Percentiles rank a stretch among this genome's conserved stretches.
Conservation (phyloP, 2,113 vertebrate species). For the Xenotilapia leptura region DNA sequence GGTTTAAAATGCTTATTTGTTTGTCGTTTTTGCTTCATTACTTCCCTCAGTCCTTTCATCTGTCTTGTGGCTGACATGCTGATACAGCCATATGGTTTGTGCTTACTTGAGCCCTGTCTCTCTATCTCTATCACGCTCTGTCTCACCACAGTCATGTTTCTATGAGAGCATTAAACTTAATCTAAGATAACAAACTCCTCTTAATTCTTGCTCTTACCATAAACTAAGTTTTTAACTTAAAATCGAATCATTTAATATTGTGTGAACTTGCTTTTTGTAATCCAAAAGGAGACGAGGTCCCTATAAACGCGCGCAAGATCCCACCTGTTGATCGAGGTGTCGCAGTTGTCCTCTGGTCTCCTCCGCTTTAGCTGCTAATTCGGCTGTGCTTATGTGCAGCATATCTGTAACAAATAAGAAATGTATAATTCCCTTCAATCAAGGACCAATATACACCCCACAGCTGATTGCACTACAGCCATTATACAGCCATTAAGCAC, state of each 20-base stretch:
- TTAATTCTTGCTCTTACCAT: not conserved
- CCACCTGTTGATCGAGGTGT: conserved; percentile 71
- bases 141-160: not conserved
- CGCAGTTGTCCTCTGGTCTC: conserved; percentile 68
- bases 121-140: not conserved
- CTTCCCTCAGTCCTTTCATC: not conserved
- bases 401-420: conserved; percentile 45
- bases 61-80: not conserved
- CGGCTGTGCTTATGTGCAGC: conserved; percentile 59
- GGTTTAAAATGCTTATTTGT: not conserved
- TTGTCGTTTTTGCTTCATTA: not conserved
- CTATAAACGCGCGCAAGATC: not conserved
- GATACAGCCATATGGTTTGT: conserved; percentile 41
- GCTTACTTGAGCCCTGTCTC: conserved; percentile 1
- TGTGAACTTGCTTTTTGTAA: not conserved
- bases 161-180: not conserved
- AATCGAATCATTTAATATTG: not conserved
- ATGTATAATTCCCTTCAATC: not conserved
- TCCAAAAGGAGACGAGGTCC: not conserved
- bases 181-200: not conserved
- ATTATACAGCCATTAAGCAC: not conserved
- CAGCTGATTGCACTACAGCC: not conserved
- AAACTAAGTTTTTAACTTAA: not conserved
- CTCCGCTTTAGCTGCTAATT: conserved; percentile 69
- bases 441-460: not conserved